phyloP scores from a whole-genome alignment of 2,113 vertebrate genomes.

The Lampris megalopsis region DNA sequence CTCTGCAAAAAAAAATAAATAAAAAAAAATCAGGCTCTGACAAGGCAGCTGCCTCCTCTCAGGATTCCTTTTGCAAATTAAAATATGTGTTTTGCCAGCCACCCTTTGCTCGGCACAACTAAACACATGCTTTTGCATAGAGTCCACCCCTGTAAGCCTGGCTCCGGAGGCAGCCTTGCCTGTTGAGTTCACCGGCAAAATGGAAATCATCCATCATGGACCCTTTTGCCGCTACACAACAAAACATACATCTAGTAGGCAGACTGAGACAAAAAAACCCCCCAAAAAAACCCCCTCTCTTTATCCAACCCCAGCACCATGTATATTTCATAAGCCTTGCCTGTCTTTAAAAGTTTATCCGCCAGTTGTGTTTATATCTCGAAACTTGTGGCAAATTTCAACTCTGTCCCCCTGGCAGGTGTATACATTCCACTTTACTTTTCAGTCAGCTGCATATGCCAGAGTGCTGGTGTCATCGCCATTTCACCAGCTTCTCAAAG shows the following conservation, averaged over 20 bases:
- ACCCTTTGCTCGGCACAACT: slow-evolving; percentile 36
- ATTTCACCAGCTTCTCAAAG: slow-evolving; percentile 42
- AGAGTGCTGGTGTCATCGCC: slow-evolving; percentile 51
- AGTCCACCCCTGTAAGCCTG: slow-evolving; percentile 11
- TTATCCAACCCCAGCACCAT: slow-evolving; percentile 17
- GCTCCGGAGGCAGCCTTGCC: not conserved
- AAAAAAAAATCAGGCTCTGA: slow-evolving; percentile 45
- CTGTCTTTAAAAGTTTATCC: slow-evolving; percentile 48
- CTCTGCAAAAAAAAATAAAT: slow-evolving; percentile 37
- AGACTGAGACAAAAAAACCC: slow-evolving; percentile 45
- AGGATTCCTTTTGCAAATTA: slow-evolving; percentile 45
- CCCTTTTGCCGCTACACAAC: slow-evolving; percentile 21
- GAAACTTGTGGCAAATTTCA: slow-evolving; percentile 51
- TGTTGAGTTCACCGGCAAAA: slow-evolving; percentile 25
- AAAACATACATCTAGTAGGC: slow-evolving; percentile 24
- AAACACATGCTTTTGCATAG: slow-evolving; percentile 41
- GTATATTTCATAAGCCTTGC: slow-evolving; percentile 42
- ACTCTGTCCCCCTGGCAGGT: slow-evolving; percentile 43
- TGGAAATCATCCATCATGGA: slow-evolving; percentile 41
- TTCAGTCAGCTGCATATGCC: slow-evolving; percentile 34
- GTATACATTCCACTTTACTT: slow-evolving; percentile 2
- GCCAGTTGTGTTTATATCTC: slow-evolving; percentile 43
- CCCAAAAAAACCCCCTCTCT: not conserved
- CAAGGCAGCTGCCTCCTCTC: slow-evolving; percentile 37
- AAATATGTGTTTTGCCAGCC: slow-evolving; percentile 29